Base-by-base conservation (phyloP, 2,888 invertebrate genomes). In the Sinodicranocentrus sp. region DNA sequence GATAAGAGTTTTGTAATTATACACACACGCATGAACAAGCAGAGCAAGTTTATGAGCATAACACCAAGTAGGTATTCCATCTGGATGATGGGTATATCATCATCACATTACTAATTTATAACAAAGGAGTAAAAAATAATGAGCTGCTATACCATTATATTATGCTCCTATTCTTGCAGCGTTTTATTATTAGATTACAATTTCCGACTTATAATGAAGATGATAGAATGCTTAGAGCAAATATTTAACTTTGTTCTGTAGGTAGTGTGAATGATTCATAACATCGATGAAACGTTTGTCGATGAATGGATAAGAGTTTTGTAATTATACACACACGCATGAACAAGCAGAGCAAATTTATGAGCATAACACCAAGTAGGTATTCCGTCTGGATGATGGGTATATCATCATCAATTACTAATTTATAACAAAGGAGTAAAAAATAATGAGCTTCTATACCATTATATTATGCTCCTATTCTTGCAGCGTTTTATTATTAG, bases 111-210 rank as follows among this genome's bases (percentile, higher is more conserved):
- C 33, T 33, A 48, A 48, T 48, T 48, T 48, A 48, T 48, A 17
- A n/a, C 48, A n/a, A 17, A 10, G 48, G 21, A 23, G 21, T 57
- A 57, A 57, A 39, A 8, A 17, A 57, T 57, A 61, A 28, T 61
- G 61, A 61, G 61, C 3, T 33, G 17, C 8, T 33, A 33, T 3
- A 10, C 33, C 3, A 61, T 61, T 8, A 1, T 33, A 19, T n/a
- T 17, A 19, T 19, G 28, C 2, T 61, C 57, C 10, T 1, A n/a
- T 61, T 61, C 5, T 28, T 57, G 28, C 57, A 48, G 39, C 26
- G 21, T 57, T 33, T 39, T 68, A 61, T 76, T 65, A 77, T 79
- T 78, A 52, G 52, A 79, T 79, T 79, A 79, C 57, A 39, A 39
- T 21, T 67, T 61, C 78, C 59, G 48, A 39, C 44, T 44, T 54